Base-by-base conservation (phyloP, 2,888 invertebrate species). In the Polyploca ridens region DNA sequence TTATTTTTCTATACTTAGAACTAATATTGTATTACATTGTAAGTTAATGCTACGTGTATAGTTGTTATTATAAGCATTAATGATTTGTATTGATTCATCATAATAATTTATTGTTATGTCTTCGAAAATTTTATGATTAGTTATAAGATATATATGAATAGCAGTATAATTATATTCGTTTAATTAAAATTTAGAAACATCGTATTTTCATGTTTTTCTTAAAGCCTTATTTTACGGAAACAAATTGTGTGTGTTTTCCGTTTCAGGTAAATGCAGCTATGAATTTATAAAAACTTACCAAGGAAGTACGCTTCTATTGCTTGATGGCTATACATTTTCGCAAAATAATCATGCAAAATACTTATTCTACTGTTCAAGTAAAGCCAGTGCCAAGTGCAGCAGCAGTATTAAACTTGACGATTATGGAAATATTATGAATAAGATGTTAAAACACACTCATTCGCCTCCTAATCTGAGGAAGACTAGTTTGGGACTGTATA, bases 401-500 rank as follows among this genome's bases (percentile, higher is more conserved):
- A 46, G 46, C n/a, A 46, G 46, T 6, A 46, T 77, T 1, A 77
- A 67, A 64, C 62, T 77, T 14, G 67, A 73, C 46, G 49, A 64
- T 4, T 11, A 13, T n/a, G 69, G 73, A 8, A 58, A 59, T 27
- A 41, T 69, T 3, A 8, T 19, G 16, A 14, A 46, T 46, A n/a
- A n/a, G 14, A 46, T n/a, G 7, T n/a, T n/a, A n/a, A 46, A 5
- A 2, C 46, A 46, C n/a, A 46, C 5, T 46, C 46, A 46, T n/a
- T n/a, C n/a, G 7, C 46, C 46, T n/a, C 46, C 46, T n/a, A 46
- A n/a, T 5, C 46, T 46, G 5, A 46, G 5, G 46, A 46, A n/a
- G n/a, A 46, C 46, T 46, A 46, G n/a, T 46, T 46, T 10, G 7
- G 46, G 46, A 46, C n/a, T 5, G 6, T 46, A 46, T 46, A n/a